Percentiles rank a stretch among this genome's conserved stretches.
Evolutionary conservation across 2,797 vertebrate genomes (phyloP).

Genomic region (Salarias fasciatus): DNA sequence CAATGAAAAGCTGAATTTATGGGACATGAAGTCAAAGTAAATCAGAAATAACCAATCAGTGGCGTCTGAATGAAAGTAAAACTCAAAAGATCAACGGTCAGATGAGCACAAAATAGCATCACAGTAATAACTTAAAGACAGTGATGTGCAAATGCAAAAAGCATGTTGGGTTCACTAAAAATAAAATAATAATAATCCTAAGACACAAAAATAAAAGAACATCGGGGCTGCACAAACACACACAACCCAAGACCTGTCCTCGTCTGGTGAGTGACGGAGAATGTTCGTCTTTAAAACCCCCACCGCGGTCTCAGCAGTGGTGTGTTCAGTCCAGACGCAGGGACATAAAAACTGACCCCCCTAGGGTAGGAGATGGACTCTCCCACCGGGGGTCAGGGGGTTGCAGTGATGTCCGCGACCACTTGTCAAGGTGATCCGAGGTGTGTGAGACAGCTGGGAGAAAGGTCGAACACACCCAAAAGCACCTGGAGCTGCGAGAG

Average conservation of each 20-base stretch:
- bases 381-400: conserved; percentile 62
- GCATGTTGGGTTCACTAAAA: conserved; percentile 54
- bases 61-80: conserved; percentile 13
- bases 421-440: conserved; percentile 73
- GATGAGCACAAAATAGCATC: conserved; percentile 24
- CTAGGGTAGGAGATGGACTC: conserved; percentile 26
- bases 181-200: conserved; percentile 40
- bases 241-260: conserved; percentile 51
- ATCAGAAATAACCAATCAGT: conserved; percentile 1
- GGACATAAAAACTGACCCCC: conserved; percentile 46
- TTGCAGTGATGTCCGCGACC: conserved; percentile 60
- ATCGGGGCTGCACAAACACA: conserved; percentile 18
- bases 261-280: conserved; percentile 38
- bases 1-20: conserved; percentile 6
- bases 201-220: conserved; percentile 53
- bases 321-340: conserved; percentile 46
- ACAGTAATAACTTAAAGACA: conserved; percentile 58
- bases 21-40: background rate
- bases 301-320: conserved; percentile 39
- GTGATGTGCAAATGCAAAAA: conserved; percentile 59
- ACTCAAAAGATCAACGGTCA: conserved; percentile 5
- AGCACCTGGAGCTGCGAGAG: conserved; percentile 72
- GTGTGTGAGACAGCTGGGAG: conserved; percentile 60
- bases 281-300: conserved; percentile 31
- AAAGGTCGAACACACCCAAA: conserved; percentile 69